Evolutionary conservation across 2,888 invertebrate genomes (phyloP).

Genomic region (Andrena minutula): DNA sequence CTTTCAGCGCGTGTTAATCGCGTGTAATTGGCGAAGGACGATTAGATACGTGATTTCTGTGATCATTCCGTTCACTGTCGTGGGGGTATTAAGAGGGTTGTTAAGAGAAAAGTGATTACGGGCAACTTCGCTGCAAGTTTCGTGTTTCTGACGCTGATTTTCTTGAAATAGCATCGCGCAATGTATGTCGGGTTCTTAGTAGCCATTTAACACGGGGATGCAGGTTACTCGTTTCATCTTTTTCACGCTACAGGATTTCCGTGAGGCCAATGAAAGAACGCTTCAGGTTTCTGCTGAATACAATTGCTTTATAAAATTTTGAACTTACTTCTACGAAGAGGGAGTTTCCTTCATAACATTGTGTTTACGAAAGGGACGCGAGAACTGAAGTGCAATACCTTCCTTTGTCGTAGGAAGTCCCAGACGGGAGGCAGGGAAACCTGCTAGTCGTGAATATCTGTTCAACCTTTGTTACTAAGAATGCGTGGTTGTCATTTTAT

Average conservation of each 20-base stretch:
- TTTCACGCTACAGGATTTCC: too few species aligned
- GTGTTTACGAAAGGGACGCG: conserved; percentile 9
- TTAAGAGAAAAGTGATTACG: background rate
- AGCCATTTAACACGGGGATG: too few species aligned
- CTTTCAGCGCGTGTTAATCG: background rate
- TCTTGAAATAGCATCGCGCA: too few species aligned
- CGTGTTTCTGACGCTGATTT: too few species aligned
- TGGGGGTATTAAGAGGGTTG: background rate
- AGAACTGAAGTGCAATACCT: background rate
- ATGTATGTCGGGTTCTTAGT: too few species aligned
- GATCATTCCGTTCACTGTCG: background rate
- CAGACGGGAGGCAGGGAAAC: background rate
- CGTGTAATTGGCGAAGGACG: background rate
- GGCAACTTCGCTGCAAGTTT: too few species aligned
- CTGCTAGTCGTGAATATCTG: background rate
- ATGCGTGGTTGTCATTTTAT: background rate
- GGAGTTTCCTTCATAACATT: conserved; percentile 18
- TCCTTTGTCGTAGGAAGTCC: conserved; percentile 5
- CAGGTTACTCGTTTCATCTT: too few species aligned
- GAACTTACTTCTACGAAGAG: background rate
- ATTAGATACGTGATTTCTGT: background rate
- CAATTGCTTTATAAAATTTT: conserved; percentile 5
- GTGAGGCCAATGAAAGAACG: background rate
- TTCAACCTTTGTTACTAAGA: background rate
- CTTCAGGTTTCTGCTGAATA: background rate